Evolutionary conservation across 2,888 invertebrate genomes (phyloP).

Genomic region (Brassicogethes aeneus): DNA sequence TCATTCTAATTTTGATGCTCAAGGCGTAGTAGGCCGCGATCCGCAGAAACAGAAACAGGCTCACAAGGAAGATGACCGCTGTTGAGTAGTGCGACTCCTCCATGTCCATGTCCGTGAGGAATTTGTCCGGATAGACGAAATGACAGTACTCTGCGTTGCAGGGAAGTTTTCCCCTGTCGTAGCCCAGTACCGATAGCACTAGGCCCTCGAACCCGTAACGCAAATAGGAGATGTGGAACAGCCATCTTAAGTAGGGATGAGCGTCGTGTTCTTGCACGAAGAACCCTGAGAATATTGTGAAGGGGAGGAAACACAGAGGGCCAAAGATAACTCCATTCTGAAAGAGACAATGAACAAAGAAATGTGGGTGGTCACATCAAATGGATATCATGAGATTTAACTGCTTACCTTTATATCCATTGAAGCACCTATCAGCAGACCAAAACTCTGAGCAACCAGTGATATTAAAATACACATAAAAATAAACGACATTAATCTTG

Average conservation of each 20-base stretch:
- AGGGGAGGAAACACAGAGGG: constrained; percentile 78
- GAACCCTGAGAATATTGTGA: constrained; percentile 87
- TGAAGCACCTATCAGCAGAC: constrained; percentile 75
- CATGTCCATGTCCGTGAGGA: constrained; percentile 70
- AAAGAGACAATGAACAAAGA: constrained; percentile 30
- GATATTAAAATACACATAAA: constrained; percentile 68
- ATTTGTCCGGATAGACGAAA: constrained; percentile 56
- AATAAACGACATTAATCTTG: constrained; percentile 63
- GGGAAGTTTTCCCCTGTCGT: constrained; percentile 61
- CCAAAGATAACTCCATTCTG: constrained; percentile 87
- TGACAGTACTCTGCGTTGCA: constrained; percentile 73
- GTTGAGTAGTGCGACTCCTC: constrained; percentile 54
- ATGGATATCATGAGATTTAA: background rate
- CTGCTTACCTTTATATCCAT: constrained; percentile 63
- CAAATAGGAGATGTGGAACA: constrained; percentile 81
- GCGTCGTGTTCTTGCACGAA: constrained; percentile 79
- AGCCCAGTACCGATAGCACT: constrained; percentile 73
- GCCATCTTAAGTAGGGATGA: constrained; percentile 68
- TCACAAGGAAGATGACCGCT: constrained; percentile 55
- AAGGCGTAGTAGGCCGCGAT: constrained; percentile 59
- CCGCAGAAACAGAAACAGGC: constrained; percentile 54
- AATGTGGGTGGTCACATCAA: too few relatives aligned
- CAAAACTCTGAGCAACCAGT: constrained; percentile 78
- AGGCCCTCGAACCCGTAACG: constrained; percentile 84
- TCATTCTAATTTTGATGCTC: constrained; percentile 40